phyloP scores from a whole-genome alignment of 23 tunicate genomes.

The Styela plicata region DNA sequence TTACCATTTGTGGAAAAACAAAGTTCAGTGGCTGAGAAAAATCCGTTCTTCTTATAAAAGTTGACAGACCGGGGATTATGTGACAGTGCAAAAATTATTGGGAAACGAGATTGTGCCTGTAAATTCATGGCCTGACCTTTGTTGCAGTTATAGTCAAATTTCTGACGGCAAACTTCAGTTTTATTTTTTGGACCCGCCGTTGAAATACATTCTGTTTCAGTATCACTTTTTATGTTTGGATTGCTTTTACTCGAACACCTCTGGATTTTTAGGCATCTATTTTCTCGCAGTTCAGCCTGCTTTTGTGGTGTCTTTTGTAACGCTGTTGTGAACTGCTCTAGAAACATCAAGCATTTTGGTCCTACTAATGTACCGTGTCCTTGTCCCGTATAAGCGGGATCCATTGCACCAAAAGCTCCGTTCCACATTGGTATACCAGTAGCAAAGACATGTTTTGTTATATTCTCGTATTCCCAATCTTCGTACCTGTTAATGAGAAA shows the following conservation, averaged over 20 bases:
- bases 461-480: conserved; percentile 75
- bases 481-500: conserved; percentile 91
- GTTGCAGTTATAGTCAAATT: not conserved
- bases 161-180: too few species aligned
- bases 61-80: conserved; percentile 6
- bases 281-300: not conserved
- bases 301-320: not conserved
- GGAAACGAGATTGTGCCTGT: not conserved
- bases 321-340: too few species aligned
- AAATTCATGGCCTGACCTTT: too few species aligned
- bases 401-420: conserved; percentile 75
- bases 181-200: not conserved
- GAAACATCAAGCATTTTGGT: not conserved
- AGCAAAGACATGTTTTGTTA: conserved; percentile 31
- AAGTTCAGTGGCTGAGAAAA: conserved; percentile 15
- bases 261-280: not conserved
- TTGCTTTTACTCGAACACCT: too few species aligned
- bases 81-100: not conserved
- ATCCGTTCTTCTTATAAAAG: conserved; percentile 11
- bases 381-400: conserved; percentile 61
- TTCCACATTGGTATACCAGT: conserved; percentile 82
- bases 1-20: conserved; percentile 34
- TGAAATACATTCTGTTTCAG: too few species aligned
- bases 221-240: not conserved
- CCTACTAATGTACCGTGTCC: conserved; percentile 44